Evolutionary conservation across 2,113 vertebrate species (phyloP).

Genomic region (Chlorodrepanis virens): DNA sequence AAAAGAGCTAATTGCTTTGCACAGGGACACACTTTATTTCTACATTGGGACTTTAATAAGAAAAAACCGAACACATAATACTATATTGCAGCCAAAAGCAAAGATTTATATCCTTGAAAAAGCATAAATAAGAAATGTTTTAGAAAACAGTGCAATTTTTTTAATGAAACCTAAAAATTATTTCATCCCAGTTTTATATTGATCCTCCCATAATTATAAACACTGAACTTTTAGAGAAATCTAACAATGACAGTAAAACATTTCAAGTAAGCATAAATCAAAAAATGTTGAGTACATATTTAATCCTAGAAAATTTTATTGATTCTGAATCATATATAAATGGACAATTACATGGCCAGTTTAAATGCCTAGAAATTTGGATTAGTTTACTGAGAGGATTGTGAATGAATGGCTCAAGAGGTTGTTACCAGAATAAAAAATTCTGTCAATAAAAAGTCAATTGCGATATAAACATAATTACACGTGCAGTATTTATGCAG

Average conservation of each 20-base stretch:
- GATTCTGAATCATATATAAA: neutral
- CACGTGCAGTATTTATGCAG: neutral
- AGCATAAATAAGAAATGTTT: neutral
- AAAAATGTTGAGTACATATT: neutral
- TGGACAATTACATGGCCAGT: neutral
- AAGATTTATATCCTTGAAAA: neutral
- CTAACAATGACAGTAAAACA: rapidly evolving
- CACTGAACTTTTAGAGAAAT: neutral
- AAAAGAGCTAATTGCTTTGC: neutral
- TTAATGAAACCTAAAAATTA: neutral
- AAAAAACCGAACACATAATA: neutral
- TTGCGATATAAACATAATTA: neutral
- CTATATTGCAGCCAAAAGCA: neutral
- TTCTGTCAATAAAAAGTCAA: neutral
- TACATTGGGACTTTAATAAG: neutral
- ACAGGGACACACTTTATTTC: neutral
- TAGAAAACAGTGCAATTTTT: neutral
- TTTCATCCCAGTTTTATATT: neutral
- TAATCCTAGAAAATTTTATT: neutral
- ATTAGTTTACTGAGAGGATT: neutral
- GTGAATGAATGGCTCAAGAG: neutral
- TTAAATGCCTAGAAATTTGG: neutral
- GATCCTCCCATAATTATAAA: neutral
- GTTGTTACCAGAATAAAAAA: neutral
- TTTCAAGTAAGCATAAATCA: neutral